Evolutionary conservation across 2,888 invertebrate species (phyloP), one percentile per base, ranked within the genome.

Genomic region (Acanthoscelides obtectus): DNA sequence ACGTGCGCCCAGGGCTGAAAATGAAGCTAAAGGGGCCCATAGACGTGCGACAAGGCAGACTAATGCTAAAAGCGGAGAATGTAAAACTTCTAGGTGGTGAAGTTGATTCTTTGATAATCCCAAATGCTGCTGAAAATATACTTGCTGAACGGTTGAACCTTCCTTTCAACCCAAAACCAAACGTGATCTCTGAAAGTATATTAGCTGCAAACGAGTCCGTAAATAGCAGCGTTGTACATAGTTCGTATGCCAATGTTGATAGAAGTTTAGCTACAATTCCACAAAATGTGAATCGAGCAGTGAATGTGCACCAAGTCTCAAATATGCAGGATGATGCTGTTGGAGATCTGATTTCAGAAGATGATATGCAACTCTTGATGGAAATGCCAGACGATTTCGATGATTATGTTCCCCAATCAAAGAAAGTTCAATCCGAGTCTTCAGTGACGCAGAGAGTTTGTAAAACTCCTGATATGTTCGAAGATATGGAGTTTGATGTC

Each of bases 61-160:
- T 95, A 64, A 86, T 94, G 77, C 84, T 94, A 73, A 88, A 91
- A 72, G 89, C 88, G 71, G 84, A 84, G 67, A 86, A 89, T 69
- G 81, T 93, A 4, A 87, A 88, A 75, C 83, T 92, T 72, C 82
- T 94, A 0, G 94, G 94, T 0, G 94, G 94, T 0, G 92, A 93
- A 83, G 91, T 93, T 0, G 91, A 92, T 68, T 88, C 88, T 70
- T 83, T 92, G 22, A 82, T 87, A 0, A 80, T 88, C 0, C 78
- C 86, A 1, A 90, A 92, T 84, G 89, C 90, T 0, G 81, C 89
- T 8, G 89, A 91, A 77, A 90, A 90, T 75, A 82, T 91, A 5
- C 81, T 93, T 67, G 88, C 90, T 0, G 82, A 88, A 77, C 88
- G 87, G 74, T 82, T 93, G 80, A 86, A 88, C n/a, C 74, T 89